Evolutionary conservation across 2,888 invertebrate species (phyloP).

Genomic region (Gnatocerus cornutus): DNA sequence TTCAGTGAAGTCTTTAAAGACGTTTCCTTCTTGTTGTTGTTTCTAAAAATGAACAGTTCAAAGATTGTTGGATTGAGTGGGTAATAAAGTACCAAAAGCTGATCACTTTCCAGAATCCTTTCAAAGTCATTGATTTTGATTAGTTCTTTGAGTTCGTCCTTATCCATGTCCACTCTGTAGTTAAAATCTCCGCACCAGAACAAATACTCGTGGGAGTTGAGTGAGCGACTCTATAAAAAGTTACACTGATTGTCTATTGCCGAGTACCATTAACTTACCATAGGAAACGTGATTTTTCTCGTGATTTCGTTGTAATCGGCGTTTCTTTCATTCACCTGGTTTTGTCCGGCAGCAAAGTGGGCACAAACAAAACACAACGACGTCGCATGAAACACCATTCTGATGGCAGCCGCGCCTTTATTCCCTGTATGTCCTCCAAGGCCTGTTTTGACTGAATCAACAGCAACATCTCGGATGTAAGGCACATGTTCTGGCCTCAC

Average conservation of each 20-base stretch:
- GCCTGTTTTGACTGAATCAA: slow-evolving; percentile 98
- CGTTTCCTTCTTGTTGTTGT: slow-evolving; percentile 86
- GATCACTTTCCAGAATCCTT: slow-evolving; percentile 88
- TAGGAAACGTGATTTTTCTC: slow-evolving; percentile 90
- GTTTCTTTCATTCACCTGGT: slow-evolving; percentile 95
- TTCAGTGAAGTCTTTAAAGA: slow-evolving; percentile 95
- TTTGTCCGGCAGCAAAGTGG: slow-evolving; percentile 99
- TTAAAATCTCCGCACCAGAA: slow-evolving; percentile 99
- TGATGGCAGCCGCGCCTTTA: slow-evolving; percentile 95
- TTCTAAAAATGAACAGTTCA: slow-evolving; percentile 68
- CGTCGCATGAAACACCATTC: slow-evolving; percentile 92
- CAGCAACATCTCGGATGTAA: slow-evolving; percentile 92
- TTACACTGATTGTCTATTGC: background rate
- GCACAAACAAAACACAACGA: slow-evolving; percentile 98
- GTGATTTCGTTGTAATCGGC: slow-evolving; percentile 97
- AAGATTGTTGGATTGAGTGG: background rate
- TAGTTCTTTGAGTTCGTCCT: slow-evolving; percentile 92
- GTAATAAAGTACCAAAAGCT: slow-evolving; percentile 77
- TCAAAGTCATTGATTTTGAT: slow-evolving; percentile 84
- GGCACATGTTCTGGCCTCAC: slow-evolving; percentile 92
- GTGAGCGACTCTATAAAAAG: slow-evolving; percentile 78
- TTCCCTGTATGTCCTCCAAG: slow-evolving; percentile 97
- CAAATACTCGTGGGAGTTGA: slow-evolving; percentile 97
- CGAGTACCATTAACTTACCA: slow-evolving; percentile 71
- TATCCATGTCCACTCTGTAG: slow-evolving; percentile 96